These are phyloP conservation scores for Genyomyrus donnyi DNA, from an alignment of 2,113 vertebrate species.

Conservation along the genomic window DNA sequence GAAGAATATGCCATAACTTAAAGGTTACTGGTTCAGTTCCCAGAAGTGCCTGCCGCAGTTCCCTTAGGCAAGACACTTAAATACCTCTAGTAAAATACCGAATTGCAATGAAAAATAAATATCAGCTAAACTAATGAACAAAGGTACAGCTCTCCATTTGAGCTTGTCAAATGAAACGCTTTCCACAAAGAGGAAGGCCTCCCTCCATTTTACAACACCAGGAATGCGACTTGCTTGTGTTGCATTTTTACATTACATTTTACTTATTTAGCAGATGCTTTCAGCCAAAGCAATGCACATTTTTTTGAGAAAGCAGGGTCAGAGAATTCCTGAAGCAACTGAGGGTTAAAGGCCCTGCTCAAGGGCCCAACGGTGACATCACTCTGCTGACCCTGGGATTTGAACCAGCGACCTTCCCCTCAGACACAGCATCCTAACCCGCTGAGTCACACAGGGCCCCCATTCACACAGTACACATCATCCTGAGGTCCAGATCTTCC, in stretches of 20 bases:
- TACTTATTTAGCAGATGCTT: background rate
- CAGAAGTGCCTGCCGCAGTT: background rate
- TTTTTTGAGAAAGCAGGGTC: background rate
- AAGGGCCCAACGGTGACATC: background rate
- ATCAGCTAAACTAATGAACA: background rate
- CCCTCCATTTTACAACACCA: background rate
- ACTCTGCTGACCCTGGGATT: background rate
- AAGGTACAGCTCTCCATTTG: background rate
- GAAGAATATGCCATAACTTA: background rate
- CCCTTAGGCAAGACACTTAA: background rate
- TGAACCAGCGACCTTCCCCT: background rate
- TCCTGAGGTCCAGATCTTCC: background rate
- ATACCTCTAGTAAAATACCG: background rate
- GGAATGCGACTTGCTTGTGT: background rate
- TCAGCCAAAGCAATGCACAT: background rate
- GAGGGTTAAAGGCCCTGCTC: background rate
- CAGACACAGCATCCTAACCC: background rate
- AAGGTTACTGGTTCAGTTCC: background rate
- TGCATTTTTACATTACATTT: background rate
- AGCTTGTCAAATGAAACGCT: background rate
- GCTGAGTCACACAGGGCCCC: background rate
- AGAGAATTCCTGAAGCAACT: background rate
- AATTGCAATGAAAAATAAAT: background rate
- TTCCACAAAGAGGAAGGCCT: background rate
- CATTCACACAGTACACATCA: background rate